Base-by-base conservation (phyloP, 92 coral and sea anemone species). In the Phenganax subtilis region DNA sequence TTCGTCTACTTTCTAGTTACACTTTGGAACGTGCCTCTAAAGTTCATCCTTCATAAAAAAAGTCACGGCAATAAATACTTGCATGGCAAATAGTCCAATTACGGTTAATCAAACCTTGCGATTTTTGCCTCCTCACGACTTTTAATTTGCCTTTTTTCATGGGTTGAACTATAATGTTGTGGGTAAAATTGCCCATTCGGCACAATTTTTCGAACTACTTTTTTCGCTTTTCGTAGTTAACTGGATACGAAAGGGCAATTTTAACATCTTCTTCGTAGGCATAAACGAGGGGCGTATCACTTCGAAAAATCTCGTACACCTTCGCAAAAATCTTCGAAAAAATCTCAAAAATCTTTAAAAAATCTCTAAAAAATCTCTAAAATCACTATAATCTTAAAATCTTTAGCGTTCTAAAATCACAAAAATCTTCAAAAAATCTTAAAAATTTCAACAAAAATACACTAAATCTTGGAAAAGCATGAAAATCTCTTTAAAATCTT, bases 81-180 rank as follows among this genome's bases (percentile, higher is more conserved):
- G n/a, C 87, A 84, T 4, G 87, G 87, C 9, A 75, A 72, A 56
- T 75, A 84, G 12, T 81, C 75, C 12, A 60, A 51, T 10, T 20
- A 20, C 63, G 86, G 12, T 80, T 80, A 10, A 54, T 51, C 11
- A 8, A 16, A 0, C 14, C 25, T 0, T 53, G 16, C 6, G 56
- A 29, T 61, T 52, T 9, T 12, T 70, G 85, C 25, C 80, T 69
- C 12, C 81, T 76, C 52, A 82, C 81, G 47, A 82, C 86, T 51
- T 60, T 74, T 4, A 82, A 71, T 66, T 67, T 7, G 47, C 84
- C 87, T 27, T 69, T 65, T 37, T 55, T 67, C 31, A 80, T 28
- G n/a, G 72, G 73, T 9, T 72, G 85, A 12, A 85, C 81, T 55
- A 80, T 85, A 61, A 75, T 58, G 29, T 85, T 85, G 47, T 85